Conservation (phyloP, 1,140 invertebrate species). For the Chlorops oryzae region DNA sequence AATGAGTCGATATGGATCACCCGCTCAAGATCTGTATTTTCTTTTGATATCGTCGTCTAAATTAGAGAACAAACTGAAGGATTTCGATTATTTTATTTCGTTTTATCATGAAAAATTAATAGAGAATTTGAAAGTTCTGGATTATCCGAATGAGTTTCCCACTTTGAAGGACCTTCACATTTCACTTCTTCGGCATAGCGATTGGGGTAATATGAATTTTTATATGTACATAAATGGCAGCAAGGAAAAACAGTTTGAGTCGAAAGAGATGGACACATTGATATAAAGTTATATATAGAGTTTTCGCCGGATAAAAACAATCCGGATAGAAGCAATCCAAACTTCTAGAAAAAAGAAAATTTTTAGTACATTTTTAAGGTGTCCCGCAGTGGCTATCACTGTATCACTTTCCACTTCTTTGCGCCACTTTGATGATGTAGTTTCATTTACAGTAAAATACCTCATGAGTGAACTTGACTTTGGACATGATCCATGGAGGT, state of each 20-base stretch:
- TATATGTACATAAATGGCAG: constrained; percentile 4
- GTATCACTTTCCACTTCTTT: too few relatives aligned
- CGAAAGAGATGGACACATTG: too few relatives aligned
- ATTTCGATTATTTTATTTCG: constrained; percentile 31
- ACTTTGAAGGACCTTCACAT: constrained; percentile 21
- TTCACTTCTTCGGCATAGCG: constrained; percentile 20
- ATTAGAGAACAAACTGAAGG: constrained; percentile 24
- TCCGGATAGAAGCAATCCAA: too few relatives aligned
- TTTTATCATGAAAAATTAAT: constrained; percentile 31
- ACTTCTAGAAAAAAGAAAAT: too few relatives aligned
- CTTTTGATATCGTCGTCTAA: constrained; percentile 29
- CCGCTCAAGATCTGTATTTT: constrained; percentile 33
- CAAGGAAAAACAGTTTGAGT: too few relatives aligned
- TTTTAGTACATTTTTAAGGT: too few relatives aligned
- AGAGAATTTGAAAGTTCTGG: constrained; percentile 24
- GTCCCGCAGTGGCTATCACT: too few relatives aligned
- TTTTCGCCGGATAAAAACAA: too few relatives aligned
- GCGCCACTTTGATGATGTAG: not conserved
- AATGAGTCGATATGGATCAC: constrained; percentile 34
- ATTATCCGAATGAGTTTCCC: constrained; percentile 25
- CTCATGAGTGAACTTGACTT: too few relatives aligned
- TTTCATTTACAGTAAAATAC: not conserved
- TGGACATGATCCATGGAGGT: too few relatives aligned
- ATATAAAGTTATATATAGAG: not conserved
- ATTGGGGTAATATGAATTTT: constrained; percentile 41